Conservation (phyloP, 2,888 invertebrate genomes). For the Peribatodes rhomboidaria region DNA sequence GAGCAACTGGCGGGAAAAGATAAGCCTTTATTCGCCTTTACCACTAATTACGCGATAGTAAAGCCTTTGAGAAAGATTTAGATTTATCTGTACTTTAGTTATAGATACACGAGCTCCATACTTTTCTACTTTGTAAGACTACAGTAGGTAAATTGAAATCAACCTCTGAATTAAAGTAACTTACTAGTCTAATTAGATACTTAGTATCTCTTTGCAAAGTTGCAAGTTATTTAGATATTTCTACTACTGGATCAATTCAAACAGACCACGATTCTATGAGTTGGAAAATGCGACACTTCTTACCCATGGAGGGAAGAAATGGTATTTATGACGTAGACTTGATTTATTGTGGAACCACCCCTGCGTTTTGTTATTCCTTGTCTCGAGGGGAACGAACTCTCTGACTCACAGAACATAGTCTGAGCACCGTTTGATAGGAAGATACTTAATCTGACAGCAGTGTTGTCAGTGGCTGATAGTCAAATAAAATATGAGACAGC, state of each 20-base stretch:
- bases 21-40: conserved; percentile 18
- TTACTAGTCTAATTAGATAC: too few species aligned
- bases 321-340: conserved; percentile 66
- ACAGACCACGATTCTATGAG: conserved; percentile 52
- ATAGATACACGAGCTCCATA: background rate
- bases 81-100: background rate
- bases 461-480: too few species aligned
- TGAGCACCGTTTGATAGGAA: conserved; percentile 32
- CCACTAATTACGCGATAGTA: conserved; percentile 22
- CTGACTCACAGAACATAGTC: conserved; percentile 54
- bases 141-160: too few species aligned
- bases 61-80: conserved; percentile 20
- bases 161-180: too few species aligned
- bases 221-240: background rate
- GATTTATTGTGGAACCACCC: conserved; percentile 63
- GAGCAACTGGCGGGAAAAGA: conserved; percentile 19
- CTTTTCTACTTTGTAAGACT: background rate
- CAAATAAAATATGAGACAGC: too few species aligned
- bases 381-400: conserved; percentile 56
- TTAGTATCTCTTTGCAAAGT: background rate
- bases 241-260: conserved; percentile 15
- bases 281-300: conserved; percentile 69
- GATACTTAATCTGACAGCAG: conserved; percentile 35
- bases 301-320: conserved; percentile 57
- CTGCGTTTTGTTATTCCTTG: conserved; percentile 64